Percentiles rank a stretch among this genome's conserved stretches.
phyloP scores from a whole-genome alignment of 2,797 vertebrate species.

The Pogonophryne albipinna region DNA sequence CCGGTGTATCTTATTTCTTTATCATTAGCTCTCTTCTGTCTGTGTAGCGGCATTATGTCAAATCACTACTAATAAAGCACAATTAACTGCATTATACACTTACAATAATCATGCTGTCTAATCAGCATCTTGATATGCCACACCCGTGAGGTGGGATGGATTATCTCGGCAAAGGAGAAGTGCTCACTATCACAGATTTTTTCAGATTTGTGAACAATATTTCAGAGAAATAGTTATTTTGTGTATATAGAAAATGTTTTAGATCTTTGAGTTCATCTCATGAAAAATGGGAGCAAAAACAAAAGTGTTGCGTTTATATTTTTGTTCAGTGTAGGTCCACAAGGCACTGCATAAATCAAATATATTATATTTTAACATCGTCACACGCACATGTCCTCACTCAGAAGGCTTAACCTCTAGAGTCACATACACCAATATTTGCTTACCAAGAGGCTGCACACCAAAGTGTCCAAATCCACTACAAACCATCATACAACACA shows the following conservation, averaged over 20 bases:
- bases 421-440: conserved; percentile 54
- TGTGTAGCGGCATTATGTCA: conserved; percentile 19
- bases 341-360: conserved; percentile 60
- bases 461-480: conserved; percentile 60
- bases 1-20: background rate
- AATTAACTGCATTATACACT: conserved; percentile 7
- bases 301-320: too few relatives aligned
- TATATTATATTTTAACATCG: conserved; percentile 49
- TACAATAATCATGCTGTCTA: too few relatives aligned
- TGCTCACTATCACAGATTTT: too few relatives aligned
- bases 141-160: too few relatives aligned
- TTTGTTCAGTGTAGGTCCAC: conserved; percentile 10
- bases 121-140: too few relatives aligned
- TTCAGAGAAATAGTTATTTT: too few relatives aligned
- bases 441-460: conserved; percentile 59
- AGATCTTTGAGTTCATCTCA: too few relatives aligned
- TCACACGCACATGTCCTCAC: conserved; percentile 38
- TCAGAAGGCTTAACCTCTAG: conserved; percentile 40
- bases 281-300: too few relatives aligned
- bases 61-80: conserved; percentile 28
- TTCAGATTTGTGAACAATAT: too few relatives aligned
- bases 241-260: too few relatives aligned
- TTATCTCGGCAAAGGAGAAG: too few relatives aligned
- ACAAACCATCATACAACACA: conserved; percentile 67
- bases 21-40: conserved; percentile 15